phyloP scores from a whole-genome alignment of 2,888 invertebrate species.

The Cephalotes varians region DNA sequence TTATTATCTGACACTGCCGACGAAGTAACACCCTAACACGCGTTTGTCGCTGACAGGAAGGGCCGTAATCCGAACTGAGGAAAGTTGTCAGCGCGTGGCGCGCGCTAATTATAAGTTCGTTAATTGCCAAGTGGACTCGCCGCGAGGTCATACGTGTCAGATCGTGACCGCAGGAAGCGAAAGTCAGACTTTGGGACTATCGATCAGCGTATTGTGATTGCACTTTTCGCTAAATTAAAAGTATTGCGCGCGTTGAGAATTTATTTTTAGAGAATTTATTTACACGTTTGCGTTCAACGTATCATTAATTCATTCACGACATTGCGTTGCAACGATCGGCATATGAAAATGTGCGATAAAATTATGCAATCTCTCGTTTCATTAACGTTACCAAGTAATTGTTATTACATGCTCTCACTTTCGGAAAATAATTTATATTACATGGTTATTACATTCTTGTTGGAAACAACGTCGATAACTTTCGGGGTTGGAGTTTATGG shows the following conservation, averaged over 20 bases:
- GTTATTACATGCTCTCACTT: conserved; percentile 27
- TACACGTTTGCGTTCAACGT: neutral
- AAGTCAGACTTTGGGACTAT: conserved; percentile 34
- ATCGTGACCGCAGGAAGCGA: conserved; percentile 22
- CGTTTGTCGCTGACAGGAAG: conserved; percentile 60
- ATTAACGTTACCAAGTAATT: neutral
- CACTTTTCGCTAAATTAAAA: neutral
- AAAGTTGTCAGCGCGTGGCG: conserved; percentile 68
- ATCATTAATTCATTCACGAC: conserved; percentile 1
- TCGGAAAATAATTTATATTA: conserved; percentile 44
- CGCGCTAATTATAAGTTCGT: conserved; percentile 81
- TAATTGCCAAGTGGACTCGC: conserved; percentile 77
- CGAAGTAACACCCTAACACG: conserved; percentile 64
- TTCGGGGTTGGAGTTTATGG: conserved; percentile 19
- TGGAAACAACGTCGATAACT: conserved; percentile 36
- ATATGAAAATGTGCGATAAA: conserved; percentile 9
- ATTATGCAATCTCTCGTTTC: conserved; percentile 3
- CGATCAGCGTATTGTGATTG: neutral
- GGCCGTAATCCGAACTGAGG: conserved; percentile 68
- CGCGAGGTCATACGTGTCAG: conserved; percentile 50
- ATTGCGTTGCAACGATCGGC: neutral
- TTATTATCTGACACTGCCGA: conserved; percentile 66
- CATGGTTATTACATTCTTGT: conserved; percentile 32
- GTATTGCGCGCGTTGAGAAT: neutral
- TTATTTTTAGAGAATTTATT: neutral